Conservation (phyloP, 2,888 invertebrate genomes). For the Leucoptera coffeella region DNA sequence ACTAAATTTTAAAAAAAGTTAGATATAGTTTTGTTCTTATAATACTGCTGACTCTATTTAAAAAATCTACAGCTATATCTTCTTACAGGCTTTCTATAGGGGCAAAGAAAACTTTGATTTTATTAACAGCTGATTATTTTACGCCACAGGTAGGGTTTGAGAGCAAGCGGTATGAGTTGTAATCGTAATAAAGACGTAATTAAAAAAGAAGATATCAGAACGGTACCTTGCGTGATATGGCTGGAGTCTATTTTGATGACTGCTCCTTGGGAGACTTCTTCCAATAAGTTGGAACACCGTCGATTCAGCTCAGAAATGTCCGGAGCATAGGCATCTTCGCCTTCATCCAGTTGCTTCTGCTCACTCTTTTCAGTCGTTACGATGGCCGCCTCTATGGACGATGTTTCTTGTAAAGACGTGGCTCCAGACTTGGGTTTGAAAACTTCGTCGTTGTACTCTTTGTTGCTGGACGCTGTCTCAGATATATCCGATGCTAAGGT, state of each 20-base stretch:
- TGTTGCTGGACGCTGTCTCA: constrained; percentile 30
- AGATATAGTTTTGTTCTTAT: too few relatives aligned
- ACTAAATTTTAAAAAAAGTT: constrained; percentile 1
- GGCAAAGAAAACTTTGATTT: too few relatives aligned
- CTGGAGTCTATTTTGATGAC: constrained; percentile 41
- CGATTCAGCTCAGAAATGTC: constrained; percentile 43
- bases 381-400: background rate
- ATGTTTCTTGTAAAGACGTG: background rate
- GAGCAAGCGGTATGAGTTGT: too few relatives aligned
- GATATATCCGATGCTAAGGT: constrained; percentile 43
- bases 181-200: too few relatives aligned
- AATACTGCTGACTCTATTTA: too few relatives aligned
- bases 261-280: constrained; percentile 46
- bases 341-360: constrained; percentile 10
- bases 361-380: constrained; percentile 5
- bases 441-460: constrained; percentile 14
- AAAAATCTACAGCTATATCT: too few relatives aligned
- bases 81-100: too few relatives aligned
- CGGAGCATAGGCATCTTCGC: constrained; percentile 19
- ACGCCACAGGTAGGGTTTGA: too few relatives aligned
- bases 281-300: constrained; percentile 42
- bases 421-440: too few relatives aligned
- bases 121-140: too few relatives aligned
- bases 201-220: too few relatives aligned
- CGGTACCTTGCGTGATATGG: constrained; percentile 42